Percentiles rank a stretch among this genome's conserved stretches.
These are phyloP conservation scores for Paradoxurus hermaphroditus DNA, from an alignment of 2,113 vertebrate genomes.

Conservation along the genomic window DNA sequence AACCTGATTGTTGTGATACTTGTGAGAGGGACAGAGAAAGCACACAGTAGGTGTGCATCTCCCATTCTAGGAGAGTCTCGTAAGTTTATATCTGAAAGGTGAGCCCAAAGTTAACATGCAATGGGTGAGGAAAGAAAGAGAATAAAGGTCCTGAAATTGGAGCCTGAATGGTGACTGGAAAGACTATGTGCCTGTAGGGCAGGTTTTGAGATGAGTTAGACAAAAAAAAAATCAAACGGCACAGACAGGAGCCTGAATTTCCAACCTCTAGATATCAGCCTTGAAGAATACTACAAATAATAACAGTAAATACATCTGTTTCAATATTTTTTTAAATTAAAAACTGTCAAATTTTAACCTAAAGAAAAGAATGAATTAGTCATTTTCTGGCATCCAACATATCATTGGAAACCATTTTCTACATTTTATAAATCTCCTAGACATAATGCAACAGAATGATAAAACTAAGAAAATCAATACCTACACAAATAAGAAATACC, in stretches of 20 bases:
- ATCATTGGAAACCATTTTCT: background rate
- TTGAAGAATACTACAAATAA: accelerated
- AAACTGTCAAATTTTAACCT: background rate
- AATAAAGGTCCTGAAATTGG: background rate
- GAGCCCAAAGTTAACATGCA: background rate
- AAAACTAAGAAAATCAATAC: background rate
- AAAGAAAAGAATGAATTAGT: background rate
- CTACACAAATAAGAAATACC: background rate
- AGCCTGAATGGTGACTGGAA: accelerated
- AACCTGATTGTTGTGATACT: background rate
- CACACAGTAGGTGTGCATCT: background rate
- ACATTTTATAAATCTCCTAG: background rate
- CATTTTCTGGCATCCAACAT: background rate
- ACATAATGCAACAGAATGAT: background rate
- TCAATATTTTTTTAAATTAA: background rate
- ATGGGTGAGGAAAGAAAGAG: background rate
- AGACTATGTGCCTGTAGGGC: accelerated
- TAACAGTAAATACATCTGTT: background rate
- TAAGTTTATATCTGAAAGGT: background rate
- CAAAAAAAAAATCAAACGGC: background rate
- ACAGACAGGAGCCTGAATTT: background rate
- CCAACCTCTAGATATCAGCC: background rate
- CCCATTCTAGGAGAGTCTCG: background rate
- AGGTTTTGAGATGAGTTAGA: background rate
- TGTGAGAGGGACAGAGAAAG: background rate